Evolutionary conservation across 2,888 invertebrate species (phyloP), one percentile per base, ranked within the genome.

Genomic region (Stegana nigrithorax): DNA sequence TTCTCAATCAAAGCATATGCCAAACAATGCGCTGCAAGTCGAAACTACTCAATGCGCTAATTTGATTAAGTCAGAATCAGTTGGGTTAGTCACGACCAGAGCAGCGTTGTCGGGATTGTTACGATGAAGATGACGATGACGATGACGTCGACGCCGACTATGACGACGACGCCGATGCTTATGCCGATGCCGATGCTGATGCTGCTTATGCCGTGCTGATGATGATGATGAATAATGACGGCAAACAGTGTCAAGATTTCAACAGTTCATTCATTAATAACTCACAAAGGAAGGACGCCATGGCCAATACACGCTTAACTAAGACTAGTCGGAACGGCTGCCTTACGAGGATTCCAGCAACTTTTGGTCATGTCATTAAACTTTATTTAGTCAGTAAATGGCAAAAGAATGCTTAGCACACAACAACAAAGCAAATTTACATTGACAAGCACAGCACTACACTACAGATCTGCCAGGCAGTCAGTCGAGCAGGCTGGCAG

Each of bases 321-420:
- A n/a, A n/a, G n/a, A n/a, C n/a, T n/a, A n/a, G n/a, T n/a, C n/a
- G n/a, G n/a, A n/a, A n/a, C n/a, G n/a, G n/a, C n/a, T n/a, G n/a
- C n/a, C n/a, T n/a, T n/a, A n/a, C n/a, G 44, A 26, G 25, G 12
- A 47, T 29, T 29, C 23, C 26, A 29, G 44, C 10, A 45, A 59
- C 62, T 39, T 27, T 19, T 53, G 27, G 39, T 21, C 92, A 92
- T 63, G 79, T 89, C 92, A 86, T 97, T 97, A 86, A 93, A 92
- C 69, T 92, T 89, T 77, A 98, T 95, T 61, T 96, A 93, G 86
- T 96, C 96, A 70, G 96, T 93, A 81, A 98, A 93, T 60, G 97
- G 96, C 78, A 92, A 92, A 84, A 96, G 94, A 70, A 75, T 72
- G 70, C 75, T 78, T 72, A 73, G n/a, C n/a, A n/a, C n/a, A n/a